Evolutionary conservation across 2,888 invertebrate genomes (phyloP).

Genomic region (Pachydiplax longipennis): DNA sequence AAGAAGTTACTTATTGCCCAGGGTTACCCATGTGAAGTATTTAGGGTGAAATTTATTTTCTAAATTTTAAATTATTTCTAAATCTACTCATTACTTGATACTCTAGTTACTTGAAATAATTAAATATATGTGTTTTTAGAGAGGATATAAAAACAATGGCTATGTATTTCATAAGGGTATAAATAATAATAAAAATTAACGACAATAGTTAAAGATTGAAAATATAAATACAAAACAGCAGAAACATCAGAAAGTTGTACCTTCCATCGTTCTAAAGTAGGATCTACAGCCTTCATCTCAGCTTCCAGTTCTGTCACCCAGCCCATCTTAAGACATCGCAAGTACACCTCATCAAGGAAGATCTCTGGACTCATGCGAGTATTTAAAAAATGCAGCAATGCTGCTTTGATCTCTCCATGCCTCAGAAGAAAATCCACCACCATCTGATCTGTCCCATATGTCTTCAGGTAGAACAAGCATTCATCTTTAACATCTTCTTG

Average conservation of each 20-base stretch:
- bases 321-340: conserved; percentile 72
- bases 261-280: conserved; percentile 73
- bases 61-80: no score
- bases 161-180: no score
- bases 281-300: conserved; percentile 71
- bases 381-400: conserved; percentile 73
- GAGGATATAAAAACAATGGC: no score
- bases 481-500: conserved; percentile 66
- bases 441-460: conserved; percentile 79
- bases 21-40: no score
- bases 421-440: conserved; percentile 79
- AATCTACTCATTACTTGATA: no score
- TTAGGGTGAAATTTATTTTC: no score
- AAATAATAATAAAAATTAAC: no score
- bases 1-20: no score
- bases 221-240: no score
- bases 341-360: conserved; percentile 76
- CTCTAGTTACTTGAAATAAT: no score
- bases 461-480: conserved; percentile 80
- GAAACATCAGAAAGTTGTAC: conserved; percentile 57
- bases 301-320: conserved; percentile 68
- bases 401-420: conserved; percentile 73
- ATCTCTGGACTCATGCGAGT: conserved; percentile 73
- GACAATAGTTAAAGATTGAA: no score
- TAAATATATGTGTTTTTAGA: no score